phyloP scores from a whole-genome alignment of 64 coral and sea anemone genomes.

The Dendronephthya gigantea region DNA sequence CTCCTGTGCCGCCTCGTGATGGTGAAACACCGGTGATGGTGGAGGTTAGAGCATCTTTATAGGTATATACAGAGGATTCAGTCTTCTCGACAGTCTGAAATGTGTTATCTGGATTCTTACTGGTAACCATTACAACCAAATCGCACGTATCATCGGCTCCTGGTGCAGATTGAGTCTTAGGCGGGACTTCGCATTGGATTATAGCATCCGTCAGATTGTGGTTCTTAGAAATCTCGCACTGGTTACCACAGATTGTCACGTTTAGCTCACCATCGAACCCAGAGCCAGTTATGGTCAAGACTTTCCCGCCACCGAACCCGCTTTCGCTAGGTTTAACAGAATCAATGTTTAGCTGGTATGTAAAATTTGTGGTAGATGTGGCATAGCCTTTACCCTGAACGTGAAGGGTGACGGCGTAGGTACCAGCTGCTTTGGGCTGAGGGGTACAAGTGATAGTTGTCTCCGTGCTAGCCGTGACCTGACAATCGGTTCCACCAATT shows the following conservation, averaged over 20 bases:
- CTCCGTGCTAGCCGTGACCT: neutral
- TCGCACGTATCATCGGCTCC: slow-evolving; percentile 15
- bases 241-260: slow-evolving; percentile 32
- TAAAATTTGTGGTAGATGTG: slow-evolving; percentile 2
- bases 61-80: slow-evolving; percentile 18
- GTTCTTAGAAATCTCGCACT: slow-evolving; percentile 13
- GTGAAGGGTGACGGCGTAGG: slow-evolving; percentile 27
- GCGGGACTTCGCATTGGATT: slow-evolving; percentile 48
- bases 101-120: neutral
- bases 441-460: slow-evolving; percentile 33
- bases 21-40: slow-evolving; percentile 41
- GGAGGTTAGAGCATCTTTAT: slow-evolving; percentile 46
- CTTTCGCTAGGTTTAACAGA: slow-evolving; percentile 23
- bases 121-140: neutral
- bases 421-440: slow-evolving; percentile 9
- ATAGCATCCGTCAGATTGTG: slow-evolving; percentile 1
- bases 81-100: neutral
- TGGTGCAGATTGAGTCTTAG: slow-evolving; percentile 12
- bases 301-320: slow-evolving; percentile 45
- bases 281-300: slow-evolving; percentile 24
- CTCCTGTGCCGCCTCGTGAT: slow-evolving; percentile 52
- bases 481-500: slow-evolving; percentile 35
- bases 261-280: slow-evolving; percentile 28
- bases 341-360: slow-evolving; percentile 23
- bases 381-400: slow-evolving; percentile 47